Conservation (phyloP, 2,888 invertebrate species). For the Ichneumoninae sp. region DNA sequence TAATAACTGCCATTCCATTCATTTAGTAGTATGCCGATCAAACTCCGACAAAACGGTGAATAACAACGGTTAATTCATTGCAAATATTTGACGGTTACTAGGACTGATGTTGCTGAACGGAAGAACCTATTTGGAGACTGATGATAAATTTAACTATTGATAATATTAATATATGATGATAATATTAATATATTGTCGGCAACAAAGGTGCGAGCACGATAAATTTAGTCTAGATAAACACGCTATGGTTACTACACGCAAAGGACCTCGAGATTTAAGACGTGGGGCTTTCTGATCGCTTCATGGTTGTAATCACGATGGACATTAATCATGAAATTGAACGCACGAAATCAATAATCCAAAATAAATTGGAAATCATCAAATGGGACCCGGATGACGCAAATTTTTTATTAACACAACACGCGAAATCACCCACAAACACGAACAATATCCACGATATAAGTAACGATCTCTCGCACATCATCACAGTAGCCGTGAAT, state of each 20-base stretch:
- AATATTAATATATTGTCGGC: too few relatives aligned
- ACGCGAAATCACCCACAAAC: not conserved
- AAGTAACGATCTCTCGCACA: not conserved
- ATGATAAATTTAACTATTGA: not conserved
- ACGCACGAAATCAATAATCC: not conserved
- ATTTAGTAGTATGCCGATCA: not conserved
- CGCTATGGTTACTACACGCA: not conserved
- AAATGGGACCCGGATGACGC: not conserved
- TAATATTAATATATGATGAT: too few relatives aligned
- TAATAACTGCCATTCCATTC: constrained; percentile 50
- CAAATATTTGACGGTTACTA: not conserved
- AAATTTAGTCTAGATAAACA: not conserved
- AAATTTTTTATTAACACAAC: not conserved
- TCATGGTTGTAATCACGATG: not conserved
- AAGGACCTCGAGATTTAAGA: not conserved
- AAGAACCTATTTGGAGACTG: not conserved
- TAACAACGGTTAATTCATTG: not conserved
- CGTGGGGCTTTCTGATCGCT: not conserved
- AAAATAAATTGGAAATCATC: not conserved
- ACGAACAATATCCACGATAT: not conserved
- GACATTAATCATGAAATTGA: not conserved
- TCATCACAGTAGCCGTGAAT: not conserved
- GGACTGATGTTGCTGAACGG: not conserved
- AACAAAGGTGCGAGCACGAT: not conserved
- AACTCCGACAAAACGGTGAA: not conserved